Base-by-base conservation (phyloP, 2,113 vertebrate species). In the Ellobius talpinus region DNA sequence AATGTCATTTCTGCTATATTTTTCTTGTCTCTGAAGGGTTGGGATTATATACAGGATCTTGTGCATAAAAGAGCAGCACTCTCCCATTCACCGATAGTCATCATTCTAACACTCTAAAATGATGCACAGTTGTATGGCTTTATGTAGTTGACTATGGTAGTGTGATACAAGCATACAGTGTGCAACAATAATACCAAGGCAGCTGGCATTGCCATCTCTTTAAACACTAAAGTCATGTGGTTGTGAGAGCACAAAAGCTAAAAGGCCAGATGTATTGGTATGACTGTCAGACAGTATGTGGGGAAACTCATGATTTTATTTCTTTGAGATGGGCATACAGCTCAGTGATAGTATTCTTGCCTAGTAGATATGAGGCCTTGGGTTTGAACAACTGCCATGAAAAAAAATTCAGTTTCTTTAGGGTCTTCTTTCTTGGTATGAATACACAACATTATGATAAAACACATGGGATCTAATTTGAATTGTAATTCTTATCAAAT, bases 191-290 rank as follows among this genome's bases (percentile, higher is more conserved):
- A 81, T 42, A 17, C 39, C 33, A 81, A 50, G 10, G 9, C 63
- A 29, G 33, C 72, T 84, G 47, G 12, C n/a, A 73, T 73, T 45
- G 45, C 21, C 21, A 61, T n/a, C 4, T 63, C 39, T 45, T 85
- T n/a, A 63, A 63, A 74, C 14, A 45, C 16, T 90, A n/a, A 70
- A 92, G 10, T 36, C 33, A 81, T 23, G 36, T 58, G 47, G 21
- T 91, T 88, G 93, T 61, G n/a, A 58, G 74, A 84, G 21, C 23
- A 68, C 33, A 78, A 91, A 42, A 96, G 6, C 42, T 94, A 11
- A 61, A 55, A 93, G 21, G 45, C 6, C 89, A 61, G 55, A 90
- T 89, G 96, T 96, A 86, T 7, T 81, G 52, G 7, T 13, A 42
- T 72, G 63, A 19, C 5, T 93, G 36, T 85, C 7, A 63, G 11